Evolutionary conservation across 2,113 vertebrate species (phyloP), one percentile per base, ranked within the genome.

Genomic region (Actenoides lindsayi): DNA sequence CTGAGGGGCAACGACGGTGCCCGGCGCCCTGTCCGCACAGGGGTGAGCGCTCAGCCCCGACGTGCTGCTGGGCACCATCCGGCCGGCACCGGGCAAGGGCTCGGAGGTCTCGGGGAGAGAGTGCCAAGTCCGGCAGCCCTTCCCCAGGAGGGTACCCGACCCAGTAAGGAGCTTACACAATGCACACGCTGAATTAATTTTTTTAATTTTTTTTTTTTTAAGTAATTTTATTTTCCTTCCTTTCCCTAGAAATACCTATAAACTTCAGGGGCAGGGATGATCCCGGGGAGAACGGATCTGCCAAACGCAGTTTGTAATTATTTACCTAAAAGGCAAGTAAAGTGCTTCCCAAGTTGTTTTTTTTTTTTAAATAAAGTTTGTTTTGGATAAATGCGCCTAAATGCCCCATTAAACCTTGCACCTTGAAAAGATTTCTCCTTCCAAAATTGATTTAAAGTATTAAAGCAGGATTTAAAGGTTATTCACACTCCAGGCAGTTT

Each of bases 401-500:
- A 98, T 98, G 97, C 97, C 95, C 94, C 94, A 98, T 98, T 98
- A 98, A 98, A 98, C 87, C 97, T 83, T 94, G 96, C 89, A 90
- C 97, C 97, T 97, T 98, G 97, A 98, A 98, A 98, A 97, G 98
- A 97, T 91, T 96, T 97, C 96, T 97, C 96, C 90, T 98, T 97
- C 97, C 97, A 98, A 98, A 98, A 97, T 97, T 98, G 96, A 98
- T 99, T 98, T 98, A 98, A 98, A 98, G 97, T 95, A 98, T 98
- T 98, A 98, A 98, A 99, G 98, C 97, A 96, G 98, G 97, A 98
- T 99, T 99, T 99, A 98, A 99, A 99, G 97, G 97, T 98, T 98
- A 98, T 99, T 98, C 96, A 97, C 97, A 98, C 96, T 97, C 94
- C 98, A 98, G 97, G 96, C 98, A 97, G 98, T 97, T 97, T 98